phyloP scores from a whole-genome alignment of 2,888 invertebrate genomes.

The Drosophila tanythrix region DNA sequence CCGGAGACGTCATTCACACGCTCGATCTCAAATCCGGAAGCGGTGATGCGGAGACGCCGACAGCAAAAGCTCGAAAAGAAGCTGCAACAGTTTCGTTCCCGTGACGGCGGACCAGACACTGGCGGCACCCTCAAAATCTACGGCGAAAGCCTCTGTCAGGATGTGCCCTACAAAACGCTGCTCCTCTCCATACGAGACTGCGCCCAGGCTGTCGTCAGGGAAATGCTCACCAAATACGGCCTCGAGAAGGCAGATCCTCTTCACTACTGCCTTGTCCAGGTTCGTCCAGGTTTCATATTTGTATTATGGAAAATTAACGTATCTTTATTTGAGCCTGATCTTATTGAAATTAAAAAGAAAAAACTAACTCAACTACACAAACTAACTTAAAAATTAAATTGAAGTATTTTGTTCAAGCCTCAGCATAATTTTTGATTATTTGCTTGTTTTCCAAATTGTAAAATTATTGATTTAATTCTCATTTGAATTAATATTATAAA shows the following conservation, averaged over 20 bases:
- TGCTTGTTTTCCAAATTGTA: not conserved
- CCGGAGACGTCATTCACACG: slow-evolving; percentile 99
- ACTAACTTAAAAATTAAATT: too few relatives aligned
- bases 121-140: slow-evolving; percentile 97
- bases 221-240: slow-evolving; percentile 99
- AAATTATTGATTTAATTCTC: not conserved
- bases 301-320: not conserved
- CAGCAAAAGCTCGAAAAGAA: slow-evolving; percentile 99
- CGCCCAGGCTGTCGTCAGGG: slow-evolving; percentile 95
- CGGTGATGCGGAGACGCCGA: slow-evolving; percentile 98
- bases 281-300: slow-evolving; percentile 78
- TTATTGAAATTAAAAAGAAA: not conserved
- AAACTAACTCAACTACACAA: too few relatives aligned
- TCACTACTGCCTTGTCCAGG: slow-evolving; percentile 98
- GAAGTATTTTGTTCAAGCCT: not conserved
- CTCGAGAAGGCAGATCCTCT: slow-evolving; percentile 94
- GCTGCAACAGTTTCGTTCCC: slow-evolving; percentile 96
- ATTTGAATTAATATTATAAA: not conserved
- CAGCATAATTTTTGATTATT: not conserved
- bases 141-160: slow-evolving; percentile 97
- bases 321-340: not conserved
- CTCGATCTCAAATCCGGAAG: slow-evolving; percentile 99
- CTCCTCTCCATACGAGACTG: slow-evolving; percentile 96
- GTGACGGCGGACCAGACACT: slow-evolving; percentile 97
- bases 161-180: slow-evolving; percentile 99